Evolutionary conservation across 53 echinoderm and acorn worm genomes (phyloP).

Genomic region (Pentamera pediparva): DNA sequence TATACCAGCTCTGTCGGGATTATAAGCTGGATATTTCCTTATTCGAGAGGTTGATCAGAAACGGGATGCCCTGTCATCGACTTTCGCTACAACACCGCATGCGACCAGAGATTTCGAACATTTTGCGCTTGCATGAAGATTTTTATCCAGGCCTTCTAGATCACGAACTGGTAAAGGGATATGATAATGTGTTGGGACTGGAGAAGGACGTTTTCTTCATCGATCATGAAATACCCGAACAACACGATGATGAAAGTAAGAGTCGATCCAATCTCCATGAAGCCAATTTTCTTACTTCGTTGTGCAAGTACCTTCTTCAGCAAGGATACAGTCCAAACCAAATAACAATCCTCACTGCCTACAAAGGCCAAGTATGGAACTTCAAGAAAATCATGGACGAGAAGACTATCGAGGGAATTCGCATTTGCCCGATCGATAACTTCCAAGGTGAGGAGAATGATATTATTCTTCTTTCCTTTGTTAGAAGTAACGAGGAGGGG

Average conservation of each 20-base stretch:
- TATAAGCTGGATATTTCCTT: conserved; percentile 79
- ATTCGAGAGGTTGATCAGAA: conserved; percentile 90
- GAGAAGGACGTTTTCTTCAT: conserved; percentile 70
- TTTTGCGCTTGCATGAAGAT: conserved; percentile 56
- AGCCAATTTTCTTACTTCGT: conserved; percentile 50
- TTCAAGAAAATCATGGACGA: conserved; percentile 57
- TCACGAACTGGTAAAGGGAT: conserved; percentile 51
- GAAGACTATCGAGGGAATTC: conserved; percentile 57
- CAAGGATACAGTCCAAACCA: conserved; percentile 60
- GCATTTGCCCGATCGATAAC: conserved; percentile 72
- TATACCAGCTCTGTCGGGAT: conserved; percentile 63
- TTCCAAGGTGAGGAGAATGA: conserved; percentile 98
- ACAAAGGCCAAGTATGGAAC: conserved; percentile 67
- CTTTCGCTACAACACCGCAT: conserved; percentile 78
- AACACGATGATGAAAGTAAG: conserved; percentile 44
- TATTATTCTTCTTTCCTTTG: conserved; percentile 80
- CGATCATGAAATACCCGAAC: conserved; percentile 52
- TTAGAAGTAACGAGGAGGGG: conserved; percentile 72
- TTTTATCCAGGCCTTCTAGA: conserved; percentile 67
- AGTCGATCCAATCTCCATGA: conserved; percentile 74
- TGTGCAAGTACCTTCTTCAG: conserved; percentile 65
- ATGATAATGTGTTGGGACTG: conserved; percentile 55
- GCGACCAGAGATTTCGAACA: conserved; percentile 79
- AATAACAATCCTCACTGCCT: conserved; percentile 84
- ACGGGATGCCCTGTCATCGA: conserved; percentile 61